A percentile compares a stretch with the other conserved stretches of the same genome.
Conservation (phyloP, 2,797 vertebrate species). For the Tangara arthus region DNA sequence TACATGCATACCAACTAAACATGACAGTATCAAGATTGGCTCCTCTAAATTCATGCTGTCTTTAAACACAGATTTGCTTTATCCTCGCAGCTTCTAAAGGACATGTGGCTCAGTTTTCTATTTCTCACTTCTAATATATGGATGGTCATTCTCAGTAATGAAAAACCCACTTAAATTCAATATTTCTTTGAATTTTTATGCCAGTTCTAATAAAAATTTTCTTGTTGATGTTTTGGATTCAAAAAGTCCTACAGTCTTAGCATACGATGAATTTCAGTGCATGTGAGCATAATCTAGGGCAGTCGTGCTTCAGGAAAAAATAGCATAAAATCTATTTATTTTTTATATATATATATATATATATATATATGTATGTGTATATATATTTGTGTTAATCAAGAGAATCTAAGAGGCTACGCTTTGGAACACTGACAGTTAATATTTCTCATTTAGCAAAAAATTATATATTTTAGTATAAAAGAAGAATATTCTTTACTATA, state of each 20-base stretch:
- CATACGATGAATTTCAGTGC: neutral
- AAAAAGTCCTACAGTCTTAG: neutral
- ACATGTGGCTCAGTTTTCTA: neutral
- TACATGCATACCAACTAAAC: neutral
- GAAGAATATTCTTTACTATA: neutral
- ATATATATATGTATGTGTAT: too few species aligned
- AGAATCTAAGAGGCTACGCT: neutral
- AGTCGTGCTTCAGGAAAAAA: neutral
- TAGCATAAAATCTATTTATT: neutral
- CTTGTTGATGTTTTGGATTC: neutral
- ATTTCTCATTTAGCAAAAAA: conserved; percentile 40
- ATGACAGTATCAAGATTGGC: neutral
- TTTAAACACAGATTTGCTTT: neutral
- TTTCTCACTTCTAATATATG: neutral
- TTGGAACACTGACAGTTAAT: neutral
- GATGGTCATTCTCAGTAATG: neutral
- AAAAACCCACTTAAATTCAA: neutral
- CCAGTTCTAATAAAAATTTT: neutral
- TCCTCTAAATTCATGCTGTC: neutral
- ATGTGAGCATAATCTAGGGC: neutral
- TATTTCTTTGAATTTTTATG: neutral
- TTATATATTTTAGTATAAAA: neutral
- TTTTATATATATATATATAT: too few species aligned
- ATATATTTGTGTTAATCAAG: neutral
- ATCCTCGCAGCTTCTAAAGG: neutral